Evolutionary conservation across 1,140 invertebrate genomes (phyloP).

Genomic region (Camponotus floridanus): DNA sequence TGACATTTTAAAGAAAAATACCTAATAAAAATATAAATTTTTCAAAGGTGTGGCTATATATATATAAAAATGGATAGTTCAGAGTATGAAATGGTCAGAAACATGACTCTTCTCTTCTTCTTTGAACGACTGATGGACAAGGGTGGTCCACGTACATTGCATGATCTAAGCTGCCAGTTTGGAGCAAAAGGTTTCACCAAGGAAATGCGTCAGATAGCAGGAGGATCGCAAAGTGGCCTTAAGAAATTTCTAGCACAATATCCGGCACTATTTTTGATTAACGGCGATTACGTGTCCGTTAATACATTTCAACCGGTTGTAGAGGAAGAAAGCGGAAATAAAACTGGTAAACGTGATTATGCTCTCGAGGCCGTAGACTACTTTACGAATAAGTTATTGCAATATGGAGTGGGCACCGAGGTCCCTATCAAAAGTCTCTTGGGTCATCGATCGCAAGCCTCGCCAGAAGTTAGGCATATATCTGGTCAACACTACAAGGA

Average conservation of each 20-base stretch:
- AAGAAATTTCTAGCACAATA: constrained; percentile 97
- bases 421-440: constrained; percentile 97
- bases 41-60: constrained; percentile 15
- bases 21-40: constrained; percentile 56
- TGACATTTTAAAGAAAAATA: constrained; percentile 59
- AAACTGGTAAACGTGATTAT: constrained; percentile 92
- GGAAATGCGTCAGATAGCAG: constrained; percentile 98
- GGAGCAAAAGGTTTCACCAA: constrained; percentile 98
- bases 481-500: constrained; percentile 97
- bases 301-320: constrained; percentile 90
- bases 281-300: constrained; percentile 96
- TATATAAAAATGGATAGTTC: constrained; percentile 93
- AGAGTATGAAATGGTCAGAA: constrained; percentile 96
- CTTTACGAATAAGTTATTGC: constrained; percentile 95
- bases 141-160: constrained; percentile 96
- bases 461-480: constrained; percentile 97
- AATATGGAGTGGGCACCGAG: constrained; percentile 95
- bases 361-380: constrained; percentile 97
- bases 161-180: constrained; percentile 98
- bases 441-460: constrained; percentile 97
- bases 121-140: constrained; percentile 98
- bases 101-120: constrained; percentile 98
- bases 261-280: constrained; percentile 96
- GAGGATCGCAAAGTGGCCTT: constrained; percentile 96
- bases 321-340: constrained; percentile 85